Percentiles rank a stretch among this genome's conserved stretches.
phyloP scores from a whole-genome alignment of 1,140 invertebrate species.

The Heliconius congener region DNA sequence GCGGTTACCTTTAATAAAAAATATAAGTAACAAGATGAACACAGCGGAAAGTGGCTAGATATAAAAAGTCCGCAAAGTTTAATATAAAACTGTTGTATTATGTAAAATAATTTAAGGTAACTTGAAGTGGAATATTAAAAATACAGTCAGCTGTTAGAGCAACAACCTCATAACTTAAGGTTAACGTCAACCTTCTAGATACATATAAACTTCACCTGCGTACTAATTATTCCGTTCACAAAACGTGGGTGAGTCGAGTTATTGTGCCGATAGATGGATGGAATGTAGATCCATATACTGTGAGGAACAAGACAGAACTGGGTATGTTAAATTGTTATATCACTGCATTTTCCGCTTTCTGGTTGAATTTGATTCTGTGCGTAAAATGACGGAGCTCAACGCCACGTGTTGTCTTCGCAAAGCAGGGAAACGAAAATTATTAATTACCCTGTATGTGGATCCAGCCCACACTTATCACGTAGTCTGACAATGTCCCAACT shows the following conservation, averaged over 20 bases:
- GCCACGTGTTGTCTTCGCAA: too few relatives aligned
- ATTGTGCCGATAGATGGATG: background rate
- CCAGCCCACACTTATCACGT: too few relatives aligned
- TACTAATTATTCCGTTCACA: slow-evolving; percentile 29
- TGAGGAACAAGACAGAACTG: background rate
- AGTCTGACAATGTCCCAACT: too few relatives aligned
- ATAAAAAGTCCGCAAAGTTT: background rate
- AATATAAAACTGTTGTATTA: background rate
- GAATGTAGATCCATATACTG: too few relatives aligned
- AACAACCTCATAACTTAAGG: slow-evolving; percentile 29
- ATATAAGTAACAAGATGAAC: background rate
- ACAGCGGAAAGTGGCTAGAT: background rate
- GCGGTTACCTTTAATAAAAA: too few relatives aligned
- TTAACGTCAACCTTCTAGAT: slow-evolving; percentile 9
- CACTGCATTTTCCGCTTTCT: too few relatives aligned
- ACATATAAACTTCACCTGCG: slow-evolving; percentile 27
- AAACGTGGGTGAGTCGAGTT: background rate
- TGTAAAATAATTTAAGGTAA: background rate
- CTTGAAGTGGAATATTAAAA: background rate
- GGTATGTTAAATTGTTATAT: background rate
- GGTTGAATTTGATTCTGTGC: too few relatives aligned
- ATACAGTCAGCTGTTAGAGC: slow-evolving; percentile 10
- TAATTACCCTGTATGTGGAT: too few relatives aligned
- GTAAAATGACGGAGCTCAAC: too few relatives aligned
- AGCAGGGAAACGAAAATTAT: too few relatives aligned